Percentiles rank a stretch among this genome's conserved stretches.
These are phyloP conservation scores for Oxyscelio sp. DNA, from an alignment of 2,888 invertebrate genomes.

Conservation along the genomic window DNA sequence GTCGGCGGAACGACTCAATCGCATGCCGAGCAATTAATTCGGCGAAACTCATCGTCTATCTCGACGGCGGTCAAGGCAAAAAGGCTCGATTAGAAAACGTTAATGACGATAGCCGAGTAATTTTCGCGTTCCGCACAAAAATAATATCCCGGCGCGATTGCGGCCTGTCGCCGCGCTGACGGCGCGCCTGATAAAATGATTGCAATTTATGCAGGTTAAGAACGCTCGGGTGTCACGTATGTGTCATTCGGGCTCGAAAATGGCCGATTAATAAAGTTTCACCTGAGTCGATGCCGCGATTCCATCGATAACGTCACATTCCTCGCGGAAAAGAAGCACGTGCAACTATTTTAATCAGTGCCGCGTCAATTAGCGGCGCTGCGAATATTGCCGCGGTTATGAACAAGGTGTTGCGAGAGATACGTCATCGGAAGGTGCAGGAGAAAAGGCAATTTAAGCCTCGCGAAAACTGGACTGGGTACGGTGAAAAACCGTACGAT, in stretches of 20 bases:
- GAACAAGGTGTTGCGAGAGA: neutral
- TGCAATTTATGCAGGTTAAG: too few relatives aligned
- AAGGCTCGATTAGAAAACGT: conserved; percentile 69
- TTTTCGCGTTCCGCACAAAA: conserved; percentile 63
- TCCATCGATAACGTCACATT: conserved; percentile 58
- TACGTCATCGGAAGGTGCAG: too few relatives aligned
- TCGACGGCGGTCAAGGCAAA: conserved; percentile 67
- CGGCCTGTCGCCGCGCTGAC: conserved; percentile 39
- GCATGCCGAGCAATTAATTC: conserved; percentile 79
- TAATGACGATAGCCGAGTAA: conserved; percentile 59
- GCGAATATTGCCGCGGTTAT: neutral
- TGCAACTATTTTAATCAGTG: conserved; percentile 59
- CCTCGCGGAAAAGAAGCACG: conserved; percentile 40
- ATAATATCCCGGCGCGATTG: conserved; percentile 43
- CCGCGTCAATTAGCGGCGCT: conserved; percentile 40
- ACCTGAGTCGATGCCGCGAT: conserved; percentile 40
- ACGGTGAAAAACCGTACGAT: too few relatives aligned
- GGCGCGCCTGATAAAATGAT: too few relatives aligned
- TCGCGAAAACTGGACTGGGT: too few relatives aligned
- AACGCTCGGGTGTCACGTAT: too few relatives aligned
- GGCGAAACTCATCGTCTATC: conserved; percentile 78
- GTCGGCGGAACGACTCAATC: conserved; percentile 79
- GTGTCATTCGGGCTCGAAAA: too few relatives aligned
- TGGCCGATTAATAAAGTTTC: conserved; percentile 60
- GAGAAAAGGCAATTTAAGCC: too few relatives aligned